A percentile compares a stretch with the other conserved stretches of the same genome.
phyloP scores from a whole-genome alignment of 2,888 invertebrate species.

The Cephus pygmeus region DNA sequence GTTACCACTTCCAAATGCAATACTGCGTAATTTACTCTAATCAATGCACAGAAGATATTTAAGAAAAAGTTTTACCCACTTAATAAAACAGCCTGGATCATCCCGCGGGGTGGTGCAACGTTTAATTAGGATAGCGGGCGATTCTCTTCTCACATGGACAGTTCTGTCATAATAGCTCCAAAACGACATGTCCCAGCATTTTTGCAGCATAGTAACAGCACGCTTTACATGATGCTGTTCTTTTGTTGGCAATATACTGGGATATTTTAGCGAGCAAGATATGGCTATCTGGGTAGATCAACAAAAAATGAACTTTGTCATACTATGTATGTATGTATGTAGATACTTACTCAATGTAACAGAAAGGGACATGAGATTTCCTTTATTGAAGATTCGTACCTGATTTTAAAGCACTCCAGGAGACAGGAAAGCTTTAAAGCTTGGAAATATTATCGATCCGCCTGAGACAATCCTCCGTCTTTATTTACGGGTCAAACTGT shows the following conservation, averaged over 20 bases:
- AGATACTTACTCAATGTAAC: neutral
- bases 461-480: neutral
- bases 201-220: too few species aligned
- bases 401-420: neutral
- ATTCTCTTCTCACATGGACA: neutral
- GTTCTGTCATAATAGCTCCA: neutral
- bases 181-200: too few species aligned
- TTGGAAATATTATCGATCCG: neutral
- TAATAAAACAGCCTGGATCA: neutral
- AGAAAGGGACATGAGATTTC: neutral
- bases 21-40: neutral
- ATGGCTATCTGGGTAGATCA: neutral
- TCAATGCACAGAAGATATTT: neutral
- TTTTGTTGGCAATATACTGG: too few species aligned
- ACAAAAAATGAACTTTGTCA: neutral
- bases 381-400: neutral
- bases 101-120: neutral
- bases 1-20: neutral
- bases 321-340: neutral
- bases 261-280: too few species aligned
- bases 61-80: neutral
- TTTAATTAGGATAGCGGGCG: neutral
- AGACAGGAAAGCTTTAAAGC: neutral
- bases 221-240: too few species aligned
- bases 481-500: neutral